Evolutionary conservation across 2,797 vertebrate genomes (phyloP).

Genomic region (Intellagama lesueurii): DNA sequence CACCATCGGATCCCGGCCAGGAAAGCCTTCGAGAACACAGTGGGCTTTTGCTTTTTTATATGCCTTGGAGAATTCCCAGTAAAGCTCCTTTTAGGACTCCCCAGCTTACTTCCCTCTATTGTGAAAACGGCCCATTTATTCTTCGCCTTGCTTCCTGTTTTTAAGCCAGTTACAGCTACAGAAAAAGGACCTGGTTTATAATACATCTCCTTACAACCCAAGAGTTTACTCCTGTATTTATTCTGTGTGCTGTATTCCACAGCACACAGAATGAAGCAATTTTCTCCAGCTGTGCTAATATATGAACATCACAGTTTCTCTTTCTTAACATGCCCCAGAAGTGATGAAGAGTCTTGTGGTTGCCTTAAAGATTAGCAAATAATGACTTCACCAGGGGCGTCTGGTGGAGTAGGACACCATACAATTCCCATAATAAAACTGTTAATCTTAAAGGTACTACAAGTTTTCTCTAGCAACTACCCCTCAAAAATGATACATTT

Average conservation of each 20-base stretch:
- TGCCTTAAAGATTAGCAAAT: too few species aligned
- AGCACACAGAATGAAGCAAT: not conserved
- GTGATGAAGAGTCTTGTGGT: too few species aligned
- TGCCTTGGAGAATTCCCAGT: constrained; percentile 24
- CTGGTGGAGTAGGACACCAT: not conserved
- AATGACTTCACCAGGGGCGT: not conserved
- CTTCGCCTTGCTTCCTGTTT: constrained; percentile 32
- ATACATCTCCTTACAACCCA: not conserved
- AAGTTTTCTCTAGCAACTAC: too few species aligned
- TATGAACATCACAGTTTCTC: not conserved
- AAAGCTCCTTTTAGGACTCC: not conserved
- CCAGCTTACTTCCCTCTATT: constrained; percentile 37
- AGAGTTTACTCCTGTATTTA: not conserved
- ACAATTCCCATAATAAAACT: not conserved
- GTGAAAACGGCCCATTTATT: constrained; percentile 28
- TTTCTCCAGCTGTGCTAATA: not conserved
- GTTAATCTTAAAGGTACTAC: too few species aligned
- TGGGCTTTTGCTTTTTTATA: constrained; percentile 11
- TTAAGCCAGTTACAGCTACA: constrained; percentile 1
- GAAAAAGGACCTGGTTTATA: not conserved
- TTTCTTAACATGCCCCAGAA: not conserved
- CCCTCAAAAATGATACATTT: too few species aligned
- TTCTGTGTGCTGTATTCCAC: too few species aligned
- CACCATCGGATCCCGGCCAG: too few species aligned
- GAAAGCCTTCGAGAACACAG: too few species aligned